A percentile compares a stretch with the other conserved stretches of the same genome.
phyloP scores from a whole-genome alignment of 2,888 invertebrate species.

The Stenichneumon culpator region DNA sequence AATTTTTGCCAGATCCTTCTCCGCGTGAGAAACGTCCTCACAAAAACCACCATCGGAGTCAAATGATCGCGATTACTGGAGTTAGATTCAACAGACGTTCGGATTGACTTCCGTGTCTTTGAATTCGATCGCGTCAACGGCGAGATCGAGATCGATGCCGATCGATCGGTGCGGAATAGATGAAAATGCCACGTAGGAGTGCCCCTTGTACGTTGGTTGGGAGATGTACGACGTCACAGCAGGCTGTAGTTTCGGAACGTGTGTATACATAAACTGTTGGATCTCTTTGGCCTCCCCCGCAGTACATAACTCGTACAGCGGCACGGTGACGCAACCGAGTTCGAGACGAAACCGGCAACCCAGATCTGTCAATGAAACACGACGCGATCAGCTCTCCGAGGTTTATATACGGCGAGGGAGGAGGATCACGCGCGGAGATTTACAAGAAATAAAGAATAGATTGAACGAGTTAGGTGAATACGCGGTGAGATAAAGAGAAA shows the following conservation, averaged over 20 bases:
- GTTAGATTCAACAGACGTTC: not conserved
- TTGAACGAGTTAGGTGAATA: slow-evolving; percentile 41
- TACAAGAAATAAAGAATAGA: slow-evolving; percentile 49
- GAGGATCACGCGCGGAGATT: slow-evolving; percentile 71
- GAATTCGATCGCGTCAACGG: slow-evolving; percentile 49
- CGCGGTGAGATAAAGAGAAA: slow-evolving; percentile 27
- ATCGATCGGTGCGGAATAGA: slow-evolving; percentile 51
- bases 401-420: slow-evolving; percentile 68
- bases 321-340: slow-evolving; percentile 56
- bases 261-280: slow-evolving; percentile 58
- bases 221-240: slow-evolving; percentile 36
- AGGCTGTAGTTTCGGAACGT: slow-evolving; percentile 56
- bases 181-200: slow-evolving; percentile 62
- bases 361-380: slow-evolving; percentile 80
- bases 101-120: slow-evolving; percentile 57
- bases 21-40: too few relatives aligned
- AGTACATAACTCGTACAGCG: slow-evolving; percentile 49
- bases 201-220: slow-evolving; percentile 58
- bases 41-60: not conserved
- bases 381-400: slow-evolving; percentile 55
- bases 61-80: slow-evolving; percentile 2
- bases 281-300: slow-evolving; percentile 35
- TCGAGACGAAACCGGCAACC: slow-evolving; percentile 74
- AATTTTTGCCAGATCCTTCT: not conserved
- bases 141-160: slow-evolving; percentile 64